Percentiles rank a stretch among this genome's conserved stretches.
These are phyloP conservation scores for Eristalis pertinax DNA, from an alignment of 2,888 invertebrate species.

Conservation along the genomic window DNA sequence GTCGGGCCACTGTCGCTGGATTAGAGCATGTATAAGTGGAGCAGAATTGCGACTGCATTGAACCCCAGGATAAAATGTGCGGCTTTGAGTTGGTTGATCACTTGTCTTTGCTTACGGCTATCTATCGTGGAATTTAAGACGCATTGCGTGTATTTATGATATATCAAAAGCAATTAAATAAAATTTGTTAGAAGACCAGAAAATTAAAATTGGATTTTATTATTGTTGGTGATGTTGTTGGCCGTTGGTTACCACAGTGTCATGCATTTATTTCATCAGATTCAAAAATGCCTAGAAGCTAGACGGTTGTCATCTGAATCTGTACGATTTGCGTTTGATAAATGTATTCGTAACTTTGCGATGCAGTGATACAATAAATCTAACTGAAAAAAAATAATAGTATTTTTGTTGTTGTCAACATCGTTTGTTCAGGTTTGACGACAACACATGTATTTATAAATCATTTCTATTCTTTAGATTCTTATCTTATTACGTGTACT, in stretches of 20 bases:
- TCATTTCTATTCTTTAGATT: not conserved
- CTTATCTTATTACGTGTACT: not conserved
- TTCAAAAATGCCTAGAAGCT: not conserved
- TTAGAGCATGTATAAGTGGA: conserved; percentile 59
- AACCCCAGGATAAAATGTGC: conserved; percentile 46
- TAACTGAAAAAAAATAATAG: not conserved
- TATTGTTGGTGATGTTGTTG: conserved; percentile 63
- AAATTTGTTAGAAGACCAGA: conserved; percentile 69
- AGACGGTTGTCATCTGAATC: conserved; percentile 32
- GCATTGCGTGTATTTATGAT: conserved; percentile 72
- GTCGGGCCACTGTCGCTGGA: conserved; percentile 43
- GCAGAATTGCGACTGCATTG: conserved; percentile 29
- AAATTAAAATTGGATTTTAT: conserved; percentile 69
- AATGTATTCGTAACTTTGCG: conserved; percentile 32
- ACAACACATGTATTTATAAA: not conserved
- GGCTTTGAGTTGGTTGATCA: conserved; percentile 56
- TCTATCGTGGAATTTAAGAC: conserved; percentile 66
- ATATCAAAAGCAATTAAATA: conserved; percentile 71
- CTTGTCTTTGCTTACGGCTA: conserved; percentile 65
- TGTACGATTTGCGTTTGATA: conserved; percentile 46
- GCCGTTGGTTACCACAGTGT: not conserved
- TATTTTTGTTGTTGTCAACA: conserved; percentile 20
- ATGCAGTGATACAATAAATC: conserved; percentile 46
- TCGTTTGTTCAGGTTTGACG: conserved; percentile 4
- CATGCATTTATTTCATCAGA: not conserved